Evolutionary conservation across 2,888 invertebrate genomes (phyloP).

Genomic region (Teleiodes luculella): DNA sequence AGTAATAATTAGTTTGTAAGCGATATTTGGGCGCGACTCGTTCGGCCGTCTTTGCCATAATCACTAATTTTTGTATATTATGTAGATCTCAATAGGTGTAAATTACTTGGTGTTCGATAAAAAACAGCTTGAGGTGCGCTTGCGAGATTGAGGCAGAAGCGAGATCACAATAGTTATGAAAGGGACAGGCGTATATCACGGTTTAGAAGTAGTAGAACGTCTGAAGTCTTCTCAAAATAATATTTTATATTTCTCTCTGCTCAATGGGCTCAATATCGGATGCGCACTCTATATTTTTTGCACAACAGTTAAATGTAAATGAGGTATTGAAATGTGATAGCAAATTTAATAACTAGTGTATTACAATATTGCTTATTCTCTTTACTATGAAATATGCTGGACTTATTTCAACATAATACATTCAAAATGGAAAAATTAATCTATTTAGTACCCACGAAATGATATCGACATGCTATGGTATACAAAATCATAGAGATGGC

Average conservation of each 20-base stretch:
- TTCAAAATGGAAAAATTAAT: too few relatives aligned
- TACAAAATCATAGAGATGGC: too few relatives aligned
- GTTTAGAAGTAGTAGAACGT: too few relatives aligned
- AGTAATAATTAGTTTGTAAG: background rate
- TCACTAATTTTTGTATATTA: conserved; percentile 40
- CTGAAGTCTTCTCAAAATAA: too few relatives aligned
- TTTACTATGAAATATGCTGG: background rate
- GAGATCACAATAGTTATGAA: too few relatives aligned
- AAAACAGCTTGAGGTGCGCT: conserved; percentile 21
- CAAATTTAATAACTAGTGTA: conserved; percentile 32
- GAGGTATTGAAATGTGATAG: conserved; percentile 43
- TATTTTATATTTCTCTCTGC: background rate
- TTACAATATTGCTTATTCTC: background rate
- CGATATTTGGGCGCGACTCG: background rate
- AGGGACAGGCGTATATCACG: too few relatives aligned
- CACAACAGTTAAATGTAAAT: conserved; percentile 17
- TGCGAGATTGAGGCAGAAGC: too few relatives aligned
- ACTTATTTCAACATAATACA: too few relatives aligned
- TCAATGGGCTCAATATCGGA: background rate
- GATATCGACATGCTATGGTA: too few relatives aligned
- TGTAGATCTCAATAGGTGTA: conserved; percentile 68
- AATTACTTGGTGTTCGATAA: conserved; percentile 37
- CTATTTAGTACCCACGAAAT: too few relatives aligned
- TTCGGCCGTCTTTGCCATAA: conserved; percentile 55
- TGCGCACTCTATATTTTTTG: conserved; percentile 15